phyloP scores from a whole-genome alignment of 2,888 invertebrate species.

The Electrophaes corylata region DNA sequence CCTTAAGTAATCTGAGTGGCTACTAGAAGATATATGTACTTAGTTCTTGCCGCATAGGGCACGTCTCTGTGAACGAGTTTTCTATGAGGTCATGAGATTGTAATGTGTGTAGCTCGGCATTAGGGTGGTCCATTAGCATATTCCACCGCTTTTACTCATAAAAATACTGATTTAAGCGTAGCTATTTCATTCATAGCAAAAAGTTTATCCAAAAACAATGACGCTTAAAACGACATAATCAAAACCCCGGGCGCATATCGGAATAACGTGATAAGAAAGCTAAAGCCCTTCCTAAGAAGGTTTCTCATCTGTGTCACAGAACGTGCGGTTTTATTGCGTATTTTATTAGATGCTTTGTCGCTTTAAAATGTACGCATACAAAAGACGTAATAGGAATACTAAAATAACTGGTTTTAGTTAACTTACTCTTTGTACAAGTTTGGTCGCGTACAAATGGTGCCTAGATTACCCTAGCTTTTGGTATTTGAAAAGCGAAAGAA shows the following conservation, averaged over 20 bases:
- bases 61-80: too few relatives aligned
- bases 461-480: too few relatives aligned
- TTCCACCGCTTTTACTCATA: too few relatives aligned
- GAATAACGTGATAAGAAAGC: slow-evolving; percentile 44
- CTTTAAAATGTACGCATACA: slow-evolving; percentile 30
- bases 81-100: too few relatives aligned
- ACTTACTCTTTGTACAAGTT: too few relatives aligned
- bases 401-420: slow-evolving; percentile 14
- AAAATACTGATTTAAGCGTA: neutral
- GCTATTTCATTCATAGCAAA: neutral
- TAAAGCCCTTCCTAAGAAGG: slow-evolving; percentile 28
- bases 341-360: slow-evolving; percentile 36
- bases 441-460: too few relatives aligned
- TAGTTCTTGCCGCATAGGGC: too few relatives aligned
- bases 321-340: slow-evolving; percentile 34
- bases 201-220: slow-evolving; percentile 29
- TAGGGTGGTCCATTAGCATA: too few relatives aligned
- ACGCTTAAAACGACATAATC: slow-evolving; percentile 34
- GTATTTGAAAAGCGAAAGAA: too few relatives aligned
- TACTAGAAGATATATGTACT: too few relatives aligned
- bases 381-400: slow-evolving; percentile 18
- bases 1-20: too few relatives aligned
- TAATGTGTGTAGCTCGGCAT: too few relatives aligned
- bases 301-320: slow-evolving; percentile 31
- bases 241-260: slow-evolving; percentile 39